These are phyloP conservation scores for Perca schrenkii DNA, from an alignment of 2,113 vertebrate genomes.

Conservation along the genomic window DNA sequence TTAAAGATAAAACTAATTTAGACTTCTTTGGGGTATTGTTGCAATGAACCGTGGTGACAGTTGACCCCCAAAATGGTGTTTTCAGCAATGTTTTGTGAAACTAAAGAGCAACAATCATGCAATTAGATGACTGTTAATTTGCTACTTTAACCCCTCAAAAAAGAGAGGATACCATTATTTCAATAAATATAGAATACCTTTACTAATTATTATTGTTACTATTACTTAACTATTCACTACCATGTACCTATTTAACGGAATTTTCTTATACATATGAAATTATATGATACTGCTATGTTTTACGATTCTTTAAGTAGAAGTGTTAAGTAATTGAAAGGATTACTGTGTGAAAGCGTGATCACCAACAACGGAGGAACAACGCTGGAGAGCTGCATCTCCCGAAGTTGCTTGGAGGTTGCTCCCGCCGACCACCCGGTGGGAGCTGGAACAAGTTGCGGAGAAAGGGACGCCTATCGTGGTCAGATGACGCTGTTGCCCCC, in stretches of 20 bases:
- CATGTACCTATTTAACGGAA: no score
- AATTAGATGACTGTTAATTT: neutral
- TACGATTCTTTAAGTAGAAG: no score
- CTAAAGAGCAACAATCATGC: neutral
- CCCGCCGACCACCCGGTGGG: neutral
- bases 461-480: neutral
- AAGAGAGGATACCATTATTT: neutral
- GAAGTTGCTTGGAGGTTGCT: neutral
- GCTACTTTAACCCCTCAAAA: no score
- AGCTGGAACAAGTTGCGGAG: neutral
- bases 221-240: neutral
- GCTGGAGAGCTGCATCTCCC: neutral
- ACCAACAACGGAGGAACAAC: neutral
- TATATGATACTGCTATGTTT: no score
- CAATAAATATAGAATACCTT: neutral
- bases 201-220: neutral
- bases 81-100: neutral
- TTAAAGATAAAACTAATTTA: no score
- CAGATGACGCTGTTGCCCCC: neutral
- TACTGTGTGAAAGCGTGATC: no score
- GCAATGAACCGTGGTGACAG: neutral
- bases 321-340: neutral
- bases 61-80: neutral
- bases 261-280: no score
- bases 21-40: neutral